Percentiles rank a stretch among this genome's conserved stretches.
Conservation (phyloP, 2,797 vertebrate species). For the Caiman crocodilus region DNA sequence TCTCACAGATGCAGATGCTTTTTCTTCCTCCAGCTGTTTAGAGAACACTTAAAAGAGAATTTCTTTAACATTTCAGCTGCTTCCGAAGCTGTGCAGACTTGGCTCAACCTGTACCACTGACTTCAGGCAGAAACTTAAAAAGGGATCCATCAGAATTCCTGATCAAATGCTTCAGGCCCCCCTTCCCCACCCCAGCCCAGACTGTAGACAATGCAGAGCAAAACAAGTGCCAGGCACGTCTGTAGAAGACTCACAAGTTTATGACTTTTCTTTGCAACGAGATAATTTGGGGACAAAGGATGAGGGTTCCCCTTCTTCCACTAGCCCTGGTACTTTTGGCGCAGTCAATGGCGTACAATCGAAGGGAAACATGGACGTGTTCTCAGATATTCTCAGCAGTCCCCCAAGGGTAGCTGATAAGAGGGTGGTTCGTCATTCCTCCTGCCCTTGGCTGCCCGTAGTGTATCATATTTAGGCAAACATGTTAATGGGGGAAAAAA, state of each 20-base stretch:
- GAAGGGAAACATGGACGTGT: background rate
- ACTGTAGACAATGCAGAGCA: constrained; percentile 21
- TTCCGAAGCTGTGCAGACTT: background rate
- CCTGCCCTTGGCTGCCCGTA: background rate
- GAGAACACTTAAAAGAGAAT: background rate
- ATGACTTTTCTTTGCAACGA: background rate
- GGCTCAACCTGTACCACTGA: constrained; percentile 28
- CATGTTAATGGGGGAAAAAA: too few relatives aligned
- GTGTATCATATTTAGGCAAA: too few relatives aligned
- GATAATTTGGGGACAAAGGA: background rate
- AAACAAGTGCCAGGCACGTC: constrained; percentile 11
- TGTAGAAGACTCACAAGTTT: constrained; percentile 37
- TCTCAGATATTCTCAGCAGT: background rate
- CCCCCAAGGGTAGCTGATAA: background rate
- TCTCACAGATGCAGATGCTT: background rate
- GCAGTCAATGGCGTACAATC: background rate
- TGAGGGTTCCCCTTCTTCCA: background rate
- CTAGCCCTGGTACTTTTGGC: background rate
- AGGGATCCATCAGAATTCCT: constrained; percentile 1
- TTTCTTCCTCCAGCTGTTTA: background rate
- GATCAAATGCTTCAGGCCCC: background rate
- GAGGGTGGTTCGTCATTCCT: background rate
- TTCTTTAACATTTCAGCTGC: background rate
- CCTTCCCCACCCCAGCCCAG: background rate
- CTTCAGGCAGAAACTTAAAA: background rate